Conservation (phyloP, 2,888 invertebrate genomes). For the Zhuqinia jingwanae region DNA sequence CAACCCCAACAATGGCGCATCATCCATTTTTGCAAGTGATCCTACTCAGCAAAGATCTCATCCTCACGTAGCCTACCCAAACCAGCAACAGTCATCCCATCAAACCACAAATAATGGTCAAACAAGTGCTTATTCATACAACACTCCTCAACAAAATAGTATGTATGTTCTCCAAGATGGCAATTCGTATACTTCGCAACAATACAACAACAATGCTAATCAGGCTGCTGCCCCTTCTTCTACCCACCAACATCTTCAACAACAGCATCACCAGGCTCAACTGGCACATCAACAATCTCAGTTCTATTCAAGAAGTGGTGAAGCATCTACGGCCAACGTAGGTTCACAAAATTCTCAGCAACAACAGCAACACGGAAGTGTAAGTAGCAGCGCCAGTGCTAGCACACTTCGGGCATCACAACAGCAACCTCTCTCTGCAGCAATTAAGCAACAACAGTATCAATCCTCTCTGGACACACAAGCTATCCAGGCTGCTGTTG, state of each 20-base stretch:
- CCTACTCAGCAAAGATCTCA: slow-evolving; percentile 68
- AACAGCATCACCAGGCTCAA: too few relatives aligned
- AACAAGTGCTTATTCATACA: slow-evolving; percentile 62
- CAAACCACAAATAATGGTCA: slow-evolving; percentile 65
- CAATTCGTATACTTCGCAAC: slow-evolving; percentile 54
- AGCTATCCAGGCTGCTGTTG: slow-evolving; percentile 68
- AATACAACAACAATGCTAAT: slow-evolving; percentile 37
- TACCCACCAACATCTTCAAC: slow-evolving; percentile 40
- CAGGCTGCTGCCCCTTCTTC: slow-evolving; percentile 38
- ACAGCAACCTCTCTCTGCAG: slow-evolving; percentile 61
- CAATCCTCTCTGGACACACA: slow-evolving; percentile 61
- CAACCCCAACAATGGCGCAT: slow-evolving; percentile 37
- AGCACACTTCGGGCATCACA: slow-evolving; percentile 41
- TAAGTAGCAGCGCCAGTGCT: slow-evolving; percentile 15
- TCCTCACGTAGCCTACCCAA: slow-evolving; percentile 70
- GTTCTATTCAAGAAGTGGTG: slow-evolving; percentile 76
- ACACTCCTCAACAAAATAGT: slow-evolving; percentile 68
- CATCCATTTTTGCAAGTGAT: slow-evolving; percentile 57
- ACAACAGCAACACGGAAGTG: slow-evolving; percentile 70
- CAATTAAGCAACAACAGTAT: slow-evolving; percentile 54
- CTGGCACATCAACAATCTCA: slow-evolving; percentile 67
- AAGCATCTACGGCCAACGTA: slow-evolving; percentile 64
- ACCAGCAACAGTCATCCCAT: slow-evolving; percentile 63
- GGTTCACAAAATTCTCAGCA: slow-evolving; percentile 68
- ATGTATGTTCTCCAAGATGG: slow-evolving; percentile 79